Conservation (phyloP, 2,797 vertebrate species). For the Centropyge bicolor region DNA sequence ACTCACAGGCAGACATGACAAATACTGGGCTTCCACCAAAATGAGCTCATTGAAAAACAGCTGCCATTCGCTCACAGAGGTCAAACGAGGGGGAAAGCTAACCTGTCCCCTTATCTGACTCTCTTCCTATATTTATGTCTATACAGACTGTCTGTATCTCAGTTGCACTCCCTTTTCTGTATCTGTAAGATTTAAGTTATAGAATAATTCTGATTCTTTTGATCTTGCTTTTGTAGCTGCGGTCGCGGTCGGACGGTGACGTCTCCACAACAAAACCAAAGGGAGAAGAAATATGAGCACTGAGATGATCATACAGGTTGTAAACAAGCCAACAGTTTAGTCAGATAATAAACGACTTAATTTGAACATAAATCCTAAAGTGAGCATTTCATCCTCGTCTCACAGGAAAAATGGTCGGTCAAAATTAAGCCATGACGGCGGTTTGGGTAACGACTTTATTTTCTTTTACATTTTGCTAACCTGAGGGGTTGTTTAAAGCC, state of each 20-base stretch:
- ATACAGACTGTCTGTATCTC: slow-evolving; percentile 1
- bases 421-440: neutral
- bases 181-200: neutral
- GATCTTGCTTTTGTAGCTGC: neutral
- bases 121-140: slow-evolving; percentile 2
- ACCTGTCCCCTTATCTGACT: slow-evolving; percentile 37
- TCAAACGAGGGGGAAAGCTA: slow-evolving; percentile 61
- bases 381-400: neutral
- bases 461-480: neutral
- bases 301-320: neutral
- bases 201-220: slow-evolving; percentile 6
- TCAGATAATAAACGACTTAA: neutral
- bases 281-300: neutral
- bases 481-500: neutral
- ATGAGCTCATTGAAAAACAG: slow-evolving; percentile 81
- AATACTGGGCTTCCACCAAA: slow-evolving; percentile 74
- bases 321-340: neutral
- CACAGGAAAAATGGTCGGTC: neutral
- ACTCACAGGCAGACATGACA: slow-evolving; percentile 63
- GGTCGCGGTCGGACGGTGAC: neutral
- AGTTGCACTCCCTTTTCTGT: neutral
- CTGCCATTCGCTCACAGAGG: slow-evolving; percentile 68
- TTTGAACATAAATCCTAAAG: neutral
- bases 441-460: neutral
- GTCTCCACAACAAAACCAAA: neutral